phyloP scores from a whole-genome alignment of 2,888 invertebrate genomes.

The Caenorhabditis sp. region DNA sequence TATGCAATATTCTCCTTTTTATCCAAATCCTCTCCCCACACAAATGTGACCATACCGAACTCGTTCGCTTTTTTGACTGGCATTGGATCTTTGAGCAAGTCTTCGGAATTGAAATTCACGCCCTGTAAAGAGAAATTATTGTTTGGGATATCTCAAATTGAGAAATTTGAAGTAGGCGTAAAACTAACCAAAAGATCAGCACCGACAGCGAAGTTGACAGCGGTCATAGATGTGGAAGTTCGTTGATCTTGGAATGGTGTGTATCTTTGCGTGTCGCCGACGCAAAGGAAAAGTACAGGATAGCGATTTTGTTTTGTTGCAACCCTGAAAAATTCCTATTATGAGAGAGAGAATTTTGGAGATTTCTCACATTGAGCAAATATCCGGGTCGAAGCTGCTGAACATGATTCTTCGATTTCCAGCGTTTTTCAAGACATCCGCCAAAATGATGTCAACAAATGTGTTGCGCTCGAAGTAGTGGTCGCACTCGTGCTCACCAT shows the following conservation, averaged over 20 bases:
- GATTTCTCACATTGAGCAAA: slow-evolving; percentile 83
- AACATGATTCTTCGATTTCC: slow-evolving; percentile 86
- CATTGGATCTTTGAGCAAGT: slow-evolving; percentile 80
- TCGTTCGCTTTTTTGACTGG: slow-evolving; percentile 77
- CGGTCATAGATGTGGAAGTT: slow-evolving; percentile 62
- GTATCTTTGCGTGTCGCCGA: slow-evolving; percentile 80
- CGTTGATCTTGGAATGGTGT: slow-evolving; percentile 78
- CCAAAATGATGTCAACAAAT: slow-evolving; percentile 87
- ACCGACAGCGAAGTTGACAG: slow-evolving; percentile 66
- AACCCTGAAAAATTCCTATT: slow-evolving; percentile 74
- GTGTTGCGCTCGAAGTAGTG: slow-evolving; percentile 82
- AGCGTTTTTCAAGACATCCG: slow-evolving; percentile 83
- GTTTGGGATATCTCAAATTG: slow-evolving; percentile 1
- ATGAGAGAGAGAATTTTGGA: not conserved
- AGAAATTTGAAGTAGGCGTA: slow-evolving; percentile 3
- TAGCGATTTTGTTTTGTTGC: slow-evolving; percentile 93
- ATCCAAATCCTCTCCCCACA: slow-evolving; percentile 96
- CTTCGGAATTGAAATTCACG: slow-evolving; percentile 90
- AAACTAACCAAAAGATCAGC: slow-evolving; percentile 55
- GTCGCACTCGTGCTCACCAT: slow-evolving; percentile 69
- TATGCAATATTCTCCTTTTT: slow-evolving; percentile 84
- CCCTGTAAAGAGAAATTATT: slow-evolving; percentile 75
- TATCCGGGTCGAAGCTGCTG: slow-evolving; percentile 94
- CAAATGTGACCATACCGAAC: slow-evolving; percentile 85
- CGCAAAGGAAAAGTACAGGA: slow-evolving; percentile 92